Base-by-base conservation (phyloP, 2,888 invertebrate genomes). In the Cryptocephalus moraei region DNA sequence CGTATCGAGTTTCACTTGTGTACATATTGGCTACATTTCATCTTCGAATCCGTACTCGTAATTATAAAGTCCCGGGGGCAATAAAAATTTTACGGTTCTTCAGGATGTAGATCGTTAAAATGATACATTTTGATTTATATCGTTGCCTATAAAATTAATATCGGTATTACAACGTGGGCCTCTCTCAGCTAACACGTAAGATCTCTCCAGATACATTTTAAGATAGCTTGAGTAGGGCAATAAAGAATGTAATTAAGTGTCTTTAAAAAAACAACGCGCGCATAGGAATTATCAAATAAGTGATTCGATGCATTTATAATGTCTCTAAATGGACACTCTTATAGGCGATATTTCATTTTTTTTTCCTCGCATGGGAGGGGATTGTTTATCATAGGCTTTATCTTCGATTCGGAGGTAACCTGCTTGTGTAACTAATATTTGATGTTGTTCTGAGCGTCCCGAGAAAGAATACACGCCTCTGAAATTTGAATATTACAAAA, bases 71-170 rank as follows among this genome's bases (percentile, higher is more conserved):
- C 36, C 40, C 14, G 3, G 40, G 11, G 4, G 14, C 40, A 40
- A 13, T 40, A 40, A 40, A 40, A 40, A 40, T 22, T 40, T 40
- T 40, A 12, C 14, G 14, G 10, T 40, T 40, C 14, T 40, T 13
- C 36, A 40, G 14, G 36, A 36, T 40, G 40, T n/a, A 40, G 40
- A 40, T 40, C 14, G 14, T 40, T 13, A 40, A 12, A 40, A 40
- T 13, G 40, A 40, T 40, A 40, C 40, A 13, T 40, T 40, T 40
- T 40, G 40, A 40, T 40, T 40, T 40, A 40, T 40, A 40, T 40
- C 10, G 13, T 22, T 22, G n/a, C 12, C 14, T n/a, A 40, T 40
- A 13, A 13, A 40, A 40, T 40, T 40, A 40, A 40, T 12, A 40
- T 40, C 40, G 40, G 11, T 13, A 13, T 10, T 12, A 40, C 11